phyloP scores from a whole-genome alignment of 2,797 vertebrate species.

The Sebastolobus alascanus region DNA sequence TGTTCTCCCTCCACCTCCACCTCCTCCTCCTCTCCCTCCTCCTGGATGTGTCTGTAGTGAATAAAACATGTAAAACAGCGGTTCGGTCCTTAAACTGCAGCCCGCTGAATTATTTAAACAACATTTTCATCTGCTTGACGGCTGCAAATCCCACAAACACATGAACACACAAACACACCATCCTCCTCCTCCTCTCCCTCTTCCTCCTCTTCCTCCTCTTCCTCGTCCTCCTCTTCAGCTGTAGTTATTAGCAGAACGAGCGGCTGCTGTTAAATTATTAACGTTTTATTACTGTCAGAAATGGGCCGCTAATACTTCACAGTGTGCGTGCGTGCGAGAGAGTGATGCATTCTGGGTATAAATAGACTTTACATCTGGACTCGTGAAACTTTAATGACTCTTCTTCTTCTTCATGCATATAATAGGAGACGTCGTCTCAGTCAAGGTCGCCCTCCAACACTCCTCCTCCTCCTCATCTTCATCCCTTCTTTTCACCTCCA shows the following conservation, averaged over 20 bases:
- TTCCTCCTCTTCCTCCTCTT: neutral
- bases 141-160: neutral
- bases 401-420: slow-evolving; percentile 56
- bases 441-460: slow-evolving; percentile 54
- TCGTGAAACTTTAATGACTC: slow-evolving; percentile 74
- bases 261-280: slow-evolving; percentile 75
- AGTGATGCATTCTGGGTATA: slow-evolving; percentile 52
- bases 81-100: too few relatives aligned
- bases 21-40: too few relatives aligned
- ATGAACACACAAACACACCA: neutral
- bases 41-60: neutral
- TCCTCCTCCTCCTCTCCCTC: too few relatives aligned
- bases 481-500: neutral
- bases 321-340: neutral
- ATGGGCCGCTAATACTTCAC: slow-evolving; percentile 59
- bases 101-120: neutral
- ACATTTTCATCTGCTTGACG: neutral
- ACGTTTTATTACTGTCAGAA: slow-evolving; percentile 73
- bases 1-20: too few relatives aligned
- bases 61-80: neutral
- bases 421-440: slow-evolving; percentile 53
- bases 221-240: slow-evolving; percentile 5
- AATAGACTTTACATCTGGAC: slow-evolving; percentile 68
- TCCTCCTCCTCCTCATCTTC: neutral
- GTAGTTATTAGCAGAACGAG: slow-evolving; percentile 63